Evolutionary conservation across 2,888 invertebrate genomes (phyloP).

Genomic region (Heliconius erato): DNA sequence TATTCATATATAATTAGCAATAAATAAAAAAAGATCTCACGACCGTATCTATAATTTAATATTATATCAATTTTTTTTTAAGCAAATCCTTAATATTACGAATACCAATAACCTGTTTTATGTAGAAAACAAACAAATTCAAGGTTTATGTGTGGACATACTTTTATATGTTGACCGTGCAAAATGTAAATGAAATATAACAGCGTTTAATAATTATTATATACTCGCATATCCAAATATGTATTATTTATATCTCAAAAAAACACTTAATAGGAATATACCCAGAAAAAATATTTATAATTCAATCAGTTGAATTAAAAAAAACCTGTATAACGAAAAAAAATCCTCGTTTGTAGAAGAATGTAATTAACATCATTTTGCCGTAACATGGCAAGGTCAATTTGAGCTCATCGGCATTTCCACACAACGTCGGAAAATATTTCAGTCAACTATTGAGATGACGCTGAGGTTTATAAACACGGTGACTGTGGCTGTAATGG

Average conservation of each 20-base stretch:
- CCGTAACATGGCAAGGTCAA: slow-evolving; percentile 39
- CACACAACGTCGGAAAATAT: slow-evolving; percentile 33
- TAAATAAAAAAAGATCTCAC: neutral
- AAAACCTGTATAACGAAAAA: slow-evolving; percentile 15
- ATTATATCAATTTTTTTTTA: neutral
- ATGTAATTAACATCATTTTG: slow-evolving; percentile 34
- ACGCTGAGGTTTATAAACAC: slow-evolving; percentile 10
- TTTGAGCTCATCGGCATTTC: slow-evolving; percentile 32
- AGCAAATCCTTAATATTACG: slow-evolving; percentile 2
- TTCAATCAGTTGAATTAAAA: neutral
- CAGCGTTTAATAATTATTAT: neutral
- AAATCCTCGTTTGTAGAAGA: slow-evolving; percentile 15
- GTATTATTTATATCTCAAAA: neutral
- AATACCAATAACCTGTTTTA: slow-evolving; percentile 16
- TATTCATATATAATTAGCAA: neutral
- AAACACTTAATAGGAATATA: neutral
- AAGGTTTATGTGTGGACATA: slow-evolving; percentile 24
- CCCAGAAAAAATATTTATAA: neutral
- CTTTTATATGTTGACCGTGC: slow-evolving; percentile 12
- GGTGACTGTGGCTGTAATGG: slow-evolving; percentile 42
- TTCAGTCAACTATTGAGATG: slow-evolving; percentile 29
- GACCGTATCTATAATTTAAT: neutral
- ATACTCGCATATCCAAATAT: too few relatives aligned
- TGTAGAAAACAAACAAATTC: slow-evolving; percentile 22
- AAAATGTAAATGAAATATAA: slow-evolving; percentile 17